Base-by-base conservation (phyloP, 2,113 vertebrate genomes). In the Erythrocebus patas region DNA sequence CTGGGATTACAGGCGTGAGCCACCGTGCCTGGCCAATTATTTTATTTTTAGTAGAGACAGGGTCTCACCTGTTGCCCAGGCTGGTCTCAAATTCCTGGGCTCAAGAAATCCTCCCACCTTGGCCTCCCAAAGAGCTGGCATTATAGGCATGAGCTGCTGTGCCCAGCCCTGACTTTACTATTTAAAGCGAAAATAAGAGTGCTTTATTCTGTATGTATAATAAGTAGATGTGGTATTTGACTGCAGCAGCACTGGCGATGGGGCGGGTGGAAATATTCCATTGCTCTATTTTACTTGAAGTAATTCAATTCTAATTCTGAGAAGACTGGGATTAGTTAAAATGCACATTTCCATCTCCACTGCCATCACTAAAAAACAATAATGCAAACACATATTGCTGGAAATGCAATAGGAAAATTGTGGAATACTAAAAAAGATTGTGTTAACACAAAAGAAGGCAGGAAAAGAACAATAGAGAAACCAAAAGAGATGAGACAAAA, bases 201-300 rank as follows among this genome's bases (percentile, higher is more conserved):
- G 6, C 66, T 5, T 10, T 40, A 17, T 10, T 78, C 5, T 78
- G 38, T 57, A 16, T 68, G 73, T 64, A 32, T 40, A 55, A n/a
- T 17, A 55, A 13, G 10, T 3, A 22, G 57, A 43, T 1, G 5
- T 5, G 0, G 12, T 6, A 50, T 76, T 2, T 25, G 1, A 57
- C 12, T 0, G 8, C 17, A 22, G 25, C 38, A 32, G 17, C 43
- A 8, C 20, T 4, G 1, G 11, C 10, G 8, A 27, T 3, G 4
- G 22, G 3, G 10, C 70, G 11, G 6, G 10, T 0, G n/a, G 82
- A 75, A 55, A 22, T 3, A 30, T 6, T 5, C 6, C 1, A 1
- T 8, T 5, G 8, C 35, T 59, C 9, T 84, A 30, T 75, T 75
- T 93, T 16, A 59, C 82, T 45, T 61, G 68, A 80, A 30, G 40